phyloP scores from a whole-genome alignment of 2,888 invertebrate species.

The Caenorhabditis sp. region DNA sequence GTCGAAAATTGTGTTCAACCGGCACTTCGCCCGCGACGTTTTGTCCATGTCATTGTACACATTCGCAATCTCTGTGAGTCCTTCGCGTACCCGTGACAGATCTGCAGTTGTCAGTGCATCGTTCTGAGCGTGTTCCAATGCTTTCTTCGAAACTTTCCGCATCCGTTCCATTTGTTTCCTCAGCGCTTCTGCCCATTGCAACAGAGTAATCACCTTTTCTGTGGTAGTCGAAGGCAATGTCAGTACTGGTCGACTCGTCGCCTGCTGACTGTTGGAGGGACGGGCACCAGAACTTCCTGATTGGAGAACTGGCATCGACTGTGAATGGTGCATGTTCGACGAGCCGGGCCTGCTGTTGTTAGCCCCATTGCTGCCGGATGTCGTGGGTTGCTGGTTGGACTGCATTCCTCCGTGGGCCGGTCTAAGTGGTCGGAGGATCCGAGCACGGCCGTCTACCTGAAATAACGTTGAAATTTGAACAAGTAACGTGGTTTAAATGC shows the following conservation, averaged over 20 bases:
- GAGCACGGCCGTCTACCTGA: constrained; percentile 57
- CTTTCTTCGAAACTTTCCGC: constrained; percentile 10
- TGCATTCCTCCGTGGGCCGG: constrained; percentile 21
- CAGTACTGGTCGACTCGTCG: not conserved
- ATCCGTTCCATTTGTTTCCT: constrained; percentile 5
- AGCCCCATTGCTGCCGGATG: constrained; percentile 5
- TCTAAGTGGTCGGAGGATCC: constrained; percentile 50
- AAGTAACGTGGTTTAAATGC: not conserved
- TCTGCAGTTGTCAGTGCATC: constrained; percentile 18
- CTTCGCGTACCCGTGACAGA: not conserved
- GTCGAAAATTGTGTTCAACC: constrained; percentile 35
- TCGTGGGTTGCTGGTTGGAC: constrained; percentile 27
- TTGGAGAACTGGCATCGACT: constrained; percentile 49
- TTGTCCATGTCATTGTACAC: constrained; percentile 21
- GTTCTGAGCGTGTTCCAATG: constrained; percentile 1
- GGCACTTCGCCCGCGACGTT: constrained; percentile 18
- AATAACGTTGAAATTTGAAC: not conserved
- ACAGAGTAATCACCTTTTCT: constrained; percentile 17
- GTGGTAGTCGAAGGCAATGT: constrained; percentile 46
- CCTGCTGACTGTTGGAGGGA: constrained; percentile 6
- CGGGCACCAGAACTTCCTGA: not conserved
- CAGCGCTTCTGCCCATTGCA: constrained; percentile 28
- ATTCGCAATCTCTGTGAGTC: constrained; percentile 22
- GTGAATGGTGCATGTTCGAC: constrained; percentile 39
- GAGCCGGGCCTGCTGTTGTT: not conserved